Evolutionary conservation across 64 coral and sea anemone species (phyloP).

Genomic region (Actinia equina): DNA sequence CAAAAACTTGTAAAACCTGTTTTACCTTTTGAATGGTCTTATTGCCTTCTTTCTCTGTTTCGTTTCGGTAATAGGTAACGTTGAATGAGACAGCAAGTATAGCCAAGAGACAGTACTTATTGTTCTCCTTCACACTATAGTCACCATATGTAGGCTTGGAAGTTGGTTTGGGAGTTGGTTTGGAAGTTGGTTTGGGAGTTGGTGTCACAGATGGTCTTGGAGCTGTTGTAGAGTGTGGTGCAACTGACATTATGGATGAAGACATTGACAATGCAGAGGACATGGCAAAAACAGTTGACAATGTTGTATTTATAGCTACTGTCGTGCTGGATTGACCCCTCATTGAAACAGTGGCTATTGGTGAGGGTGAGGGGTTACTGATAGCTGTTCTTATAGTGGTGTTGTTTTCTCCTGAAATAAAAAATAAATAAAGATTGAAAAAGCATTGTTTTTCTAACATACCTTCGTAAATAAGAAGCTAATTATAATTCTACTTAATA

Average conservation of each 20-base stretch:
- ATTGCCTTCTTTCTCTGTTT: not conserved
- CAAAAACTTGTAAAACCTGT: too few relatives aligned
- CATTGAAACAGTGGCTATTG: not conserved
- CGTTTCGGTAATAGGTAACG: not conserved
- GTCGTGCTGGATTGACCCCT: not conserved
- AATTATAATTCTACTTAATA: too few relatives aligned
- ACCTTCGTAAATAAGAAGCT: too few relatives aligned
- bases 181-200: too few relatives aligned
- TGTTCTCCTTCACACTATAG: not conserved
- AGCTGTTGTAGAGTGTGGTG: not conserved
- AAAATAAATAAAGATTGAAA: too few relatives aligned
- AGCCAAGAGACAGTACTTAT: slow-evolving; percentile 26
- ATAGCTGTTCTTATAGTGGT: too few relatives aligned
- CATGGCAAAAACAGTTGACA: not conserved
- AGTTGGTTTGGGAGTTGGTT: not conserved
- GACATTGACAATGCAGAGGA: not conserved
- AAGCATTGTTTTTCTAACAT: too few relatives aligned
- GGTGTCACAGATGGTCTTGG: not conserved
- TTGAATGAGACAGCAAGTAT: slow-evolving; percentile 19
- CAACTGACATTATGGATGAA: not conserved
- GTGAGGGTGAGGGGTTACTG: not conserved
- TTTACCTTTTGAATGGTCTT: not conserved
- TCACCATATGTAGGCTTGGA: not conserved
- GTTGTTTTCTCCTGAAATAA: too few relatives aligned
- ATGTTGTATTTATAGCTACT: not conserved